phyloP scores from a whole-genome alignment of 2,888 invertebrate species.

The Latheticus oryzae region DNA sequence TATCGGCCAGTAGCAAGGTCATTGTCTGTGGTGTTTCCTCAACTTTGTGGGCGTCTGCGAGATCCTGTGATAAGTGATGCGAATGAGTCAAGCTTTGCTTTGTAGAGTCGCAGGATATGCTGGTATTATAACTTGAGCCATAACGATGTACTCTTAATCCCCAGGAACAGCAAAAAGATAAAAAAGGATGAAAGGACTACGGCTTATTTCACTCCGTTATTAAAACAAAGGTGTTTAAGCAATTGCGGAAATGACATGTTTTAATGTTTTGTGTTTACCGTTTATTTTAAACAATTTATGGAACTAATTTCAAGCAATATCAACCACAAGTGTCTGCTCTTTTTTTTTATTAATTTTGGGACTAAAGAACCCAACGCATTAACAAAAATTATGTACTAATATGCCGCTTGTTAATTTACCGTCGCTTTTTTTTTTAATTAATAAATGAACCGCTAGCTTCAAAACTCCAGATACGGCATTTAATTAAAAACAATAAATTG shows the following conservation, averaged over 20 bases:
- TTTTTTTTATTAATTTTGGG: no score
- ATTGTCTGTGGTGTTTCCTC: constrained; percentile 36
- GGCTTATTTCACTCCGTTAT: constrained; percentile 27
- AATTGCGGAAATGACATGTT: no score
- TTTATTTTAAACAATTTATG: no score
- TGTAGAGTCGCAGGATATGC: constrained; percentile 41
- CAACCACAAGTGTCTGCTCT: no score
- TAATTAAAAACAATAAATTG: constrained; percentile 30
- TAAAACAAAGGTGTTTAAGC: no score
- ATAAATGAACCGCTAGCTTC: no score
- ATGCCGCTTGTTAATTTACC: no score
- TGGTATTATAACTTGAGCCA: constrained; percentile 41
- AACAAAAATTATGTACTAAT: no score
- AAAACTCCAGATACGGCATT: constrained; percentile 14
- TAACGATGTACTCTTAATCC: constrained; percentile 40
- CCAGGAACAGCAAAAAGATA: constrained; percentile 27
- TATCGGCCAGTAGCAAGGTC: constrained; percentile 40
- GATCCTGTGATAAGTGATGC: constrained; percentile 38
- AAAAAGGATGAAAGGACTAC: constrained; percentile 32
- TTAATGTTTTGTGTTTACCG: no score
- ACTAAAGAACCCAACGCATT: no score
- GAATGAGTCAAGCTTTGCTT: constrained; percentile 39
- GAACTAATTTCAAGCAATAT: no score
- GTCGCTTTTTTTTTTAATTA: no score
- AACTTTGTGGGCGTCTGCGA: constrained; percentile 31